Base-by-base conservation (phyloP, 2,888 invertebrate species). In the Amphipoea lucens region DNA sequence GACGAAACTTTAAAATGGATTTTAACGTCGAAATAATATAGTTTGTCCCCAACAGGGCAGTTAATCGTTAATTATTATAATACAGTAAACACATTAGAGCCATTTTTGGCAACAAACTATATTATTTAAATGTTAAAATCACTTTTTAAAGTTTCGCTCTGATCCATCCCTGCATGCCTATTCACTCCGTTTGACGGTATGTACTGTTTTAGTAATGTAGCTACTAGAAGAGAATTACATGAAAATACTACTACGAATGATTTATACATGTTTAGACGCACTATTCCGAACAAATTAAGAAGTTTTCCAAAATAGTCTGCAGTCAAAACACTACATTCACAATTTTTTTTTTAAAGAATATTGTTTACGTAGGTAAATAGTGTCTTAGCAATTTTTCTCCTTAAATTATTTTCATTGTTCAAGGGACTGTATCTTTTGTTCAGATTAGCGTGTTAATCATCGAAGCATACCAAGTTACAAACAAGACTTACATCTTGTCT, bases 401-500 rank as follows among this genome's bases (percentile, higher is more conserved):
- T 0, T 57, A 23, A 2, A 29, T 14, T 17, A 29, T 6, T 62
- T 62, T 29, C 17, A 62, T 29, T 62, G 29, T 29, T 65, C 36
- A 65, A 65, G 11, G 5, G 7, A 23, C 23, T 54, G 5, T 11
- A 48, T 23, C 1, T 40, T 42, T 81, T 60, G 42, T 51, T 75
- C 60, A 81, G 51, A n/a, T 36, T 20, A 60, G 66, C n/a, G 66
- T 36, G n/a, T 51, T n/a, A 69, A 42, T 42, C 40, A 82, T 1
- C 42, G n/a, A 62, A 51, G 63, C 40, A 60, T 63, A 20, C 17
- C 29, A 68, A 57, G 23, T 65, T 66, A 67, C 42, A 78, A 82
- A 60, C 67, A 2, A 70, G 14, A 84, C 87, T 86, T 78, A 86
- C 85, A 74, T 87, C 60, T 23, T 17, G 71, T 23, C 74, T 60